Evolutionary conservation across 2,888 invertebrate genomes (phyloP).

Genomic region (Metacarcinus magister): DNA sequence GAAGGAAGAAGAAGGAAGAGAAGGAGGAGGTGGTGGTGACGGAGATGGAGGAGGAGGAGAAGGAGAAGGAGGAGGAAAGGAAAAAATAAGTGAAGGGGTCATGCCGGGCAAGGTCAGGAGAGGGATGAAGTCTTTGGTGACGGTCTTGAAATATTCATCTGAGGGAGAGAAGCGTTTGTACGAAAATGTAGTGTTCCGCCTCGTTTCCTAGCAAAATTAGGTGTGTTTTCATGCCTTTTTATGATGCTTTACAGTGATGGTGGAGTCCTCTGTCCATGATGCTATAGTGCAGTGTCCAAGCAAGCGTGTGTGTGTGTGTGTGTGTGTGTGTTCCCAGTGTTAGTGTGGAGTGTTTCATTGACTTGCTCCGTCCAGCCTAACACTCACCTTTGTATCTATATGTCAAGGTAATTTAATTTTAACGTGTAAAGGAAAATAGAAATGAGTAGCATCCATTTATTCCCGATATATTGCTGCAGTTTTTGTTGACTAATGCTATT

Average conservation of each 20-base stretch:
- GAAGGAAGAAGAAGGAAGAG: background rate
- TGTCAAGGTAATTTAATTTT: background rate
- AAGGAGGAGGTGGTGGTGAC: background rate
- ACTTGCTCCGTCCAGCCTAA: background rate
- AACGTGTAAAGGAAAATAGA: background rate
- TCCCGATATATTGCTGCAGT: background rate
- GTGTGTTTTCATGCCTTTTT: slow-evolving; percentile 22
- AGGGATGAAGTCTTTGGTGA: background rate
- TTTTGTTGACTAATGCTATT: background rate
- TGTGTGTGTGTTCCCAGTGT: background rate
- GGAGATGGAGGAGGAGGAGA: background rate
- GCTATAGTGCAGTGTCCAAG: background rate
- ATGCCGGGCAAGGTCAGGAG: slow-evolving; percentile 37
- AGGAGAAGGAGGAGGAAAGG: background rate
- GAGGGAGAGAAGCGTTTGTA: background rate
- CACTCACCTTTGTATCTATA: background rate
- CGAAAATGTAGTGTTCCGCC: background rate
- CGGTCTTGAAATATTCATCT: background rate
- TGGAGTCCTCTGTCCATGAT: background rate
- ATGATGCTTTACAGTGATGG: background rate
- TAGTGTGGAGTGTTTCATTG: background rate
- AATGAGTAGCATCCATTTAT: background rate
- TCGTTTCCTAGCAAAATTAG: slow-evolving; percentile 43
- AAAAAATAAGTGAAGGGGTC: background rate
- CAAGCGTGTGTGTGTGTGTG: background rate